Evolutionary conservation across 1,140 invertebrate genomes (phyloP).

Genomic region (Microplitis demolitor): DNA sequence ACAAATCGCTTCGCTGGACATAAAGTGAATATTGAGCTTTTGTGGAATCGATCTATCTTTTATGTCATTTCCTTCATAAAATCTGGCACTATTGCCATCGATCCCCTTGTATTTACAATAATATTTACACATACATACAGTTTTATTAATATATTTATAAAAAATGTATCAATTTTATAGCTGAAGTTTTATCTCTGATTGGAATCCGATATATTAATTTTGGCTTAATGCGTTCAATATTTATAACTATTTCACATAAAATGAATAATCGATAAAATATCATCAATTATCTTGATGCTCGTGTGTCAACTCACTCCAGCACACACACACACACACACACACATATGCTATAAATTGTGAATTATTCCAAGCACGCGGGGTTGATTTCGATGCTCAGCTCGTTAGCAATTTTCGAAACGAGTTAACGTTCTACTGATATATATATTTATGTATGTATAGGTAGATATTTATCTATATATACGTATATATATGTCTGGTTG

Average conservation of each 20-base stretch:
- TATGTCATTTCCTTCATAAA: neutral
- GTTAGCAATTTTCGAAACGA: conserved; percentile 11
- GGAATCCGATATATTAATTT: too few relatives aligned
- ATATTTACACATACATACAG: too few relatives aligned
- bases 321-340: neutral
- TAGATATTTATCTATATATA: too few relatives aligned
- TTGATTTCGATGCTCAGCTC: neutral
- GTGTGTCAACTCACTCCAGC: neutral
- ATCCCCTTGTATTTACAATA: neutral
- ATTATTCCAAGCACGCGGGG: conserved; percentile 6
- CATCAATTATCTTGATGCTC: neutral
- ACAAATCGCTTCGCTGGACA: neutral
- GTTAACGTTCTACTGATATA: neutral
- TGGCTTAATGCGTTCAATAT: too few relatives aligned
- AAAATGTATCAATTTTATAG: too few relatives aligned
- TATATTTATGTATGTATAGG: neutral
- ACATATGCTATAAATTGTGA: conserved; percentile 8
- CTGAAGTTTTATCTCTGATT: too few relatives aligned
- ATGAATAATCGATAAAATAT: neutral
- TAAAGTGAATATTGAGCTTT: neutral
- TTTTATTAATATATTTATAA: too few relatives aligned
- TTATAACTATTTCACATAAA: neutral
- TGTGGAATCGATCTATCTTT: neutral
- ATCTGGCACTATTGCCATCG: neutral
- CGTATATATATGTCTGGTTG: too few relatives aligned